Percentiles rank a stretch among this genome's conserved stretches.
Evolutionary conservation across 1,140 invertebrate genomes (phyloP).

Genomic region (Brachionus manjavacas): DNA sequence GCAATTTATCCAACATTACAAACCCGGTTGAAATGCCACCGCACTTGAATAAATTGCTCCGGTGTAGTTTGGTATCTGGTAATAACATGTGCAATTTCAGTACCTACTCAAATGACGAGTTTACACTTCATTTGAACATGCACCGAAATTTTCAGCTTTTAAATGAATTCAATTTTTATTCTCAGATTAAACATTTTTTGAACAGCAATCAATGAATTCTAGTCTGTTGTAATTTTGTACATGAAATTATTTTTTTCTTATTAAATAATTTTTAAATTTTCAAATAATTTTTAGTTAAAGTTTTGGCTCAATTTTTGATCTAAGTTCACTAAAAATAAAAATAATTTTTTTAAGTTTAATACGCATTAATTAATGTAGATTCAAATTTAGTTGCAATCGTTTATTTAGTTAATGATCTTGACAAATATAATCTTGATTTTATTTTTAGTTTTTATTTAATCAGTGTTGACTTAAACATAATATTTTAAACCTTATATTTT

Average conservation of each 20-base stretch:
- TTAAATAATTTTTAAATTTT: background rate
- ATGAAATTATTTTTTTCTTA: no score
- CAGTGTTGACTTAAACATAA: no score
- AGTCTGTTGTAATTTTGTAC: background rate
- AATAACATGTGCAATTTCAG: background rate
- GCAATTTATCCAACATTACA: background rate
- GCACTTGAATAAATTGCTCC: background rate
- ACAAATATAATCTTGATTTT: no score
- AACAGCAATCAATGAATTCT: background rate
- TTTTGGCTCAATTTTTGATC: no score
- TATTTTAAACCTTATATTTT: no score
- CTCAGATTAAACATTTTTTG: background rate
- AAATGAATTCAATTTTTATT: conserved; percentile 22
- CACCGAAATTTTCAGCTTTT: background rate
- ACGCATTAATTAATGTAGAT: no score
- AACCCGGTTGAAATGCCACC: background rate
- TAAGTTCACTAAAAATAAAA: no score
- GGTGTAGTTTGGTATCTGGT: background rate
- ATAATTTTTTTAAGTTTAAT: no score
- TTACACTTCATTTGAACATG: background rate
- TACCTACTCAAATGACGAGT: background rate
- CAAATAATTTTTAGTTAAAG: background rate
- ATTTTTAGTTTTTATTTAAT: no score
- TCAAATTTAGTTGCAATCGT: no score
- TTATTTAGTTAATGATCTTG: no score